These are phyloP conservation scores for Berghia stephanieae DNA, from an alignment of 1,140 invertebrate genomes.

Conservation along the genomic window DNA sequence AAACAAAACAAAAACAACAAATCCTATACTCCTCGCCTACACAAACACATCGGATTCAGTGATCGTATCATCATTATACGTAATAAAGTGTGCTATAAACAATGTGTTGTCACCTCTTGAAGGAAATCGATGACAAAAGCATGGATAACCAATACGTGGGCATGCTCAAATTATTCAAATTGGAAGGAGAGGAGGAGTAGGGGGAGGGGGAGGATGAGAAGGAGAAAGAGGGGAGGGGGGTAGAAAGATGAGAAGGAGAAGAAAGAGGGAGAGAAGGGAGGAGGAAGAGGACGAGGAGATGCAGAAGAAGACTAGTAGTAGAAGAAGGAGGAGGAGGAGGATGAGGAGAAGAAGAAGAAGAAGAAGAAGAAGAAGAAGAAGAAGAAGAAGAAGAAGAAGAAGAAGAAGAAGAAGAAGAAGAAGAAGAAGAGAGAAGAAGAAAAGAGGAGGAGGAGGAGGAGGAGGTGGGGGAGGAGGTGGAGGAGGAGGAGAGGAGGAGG, in stretches of 20 bases:
- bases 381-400: too few species aligned
- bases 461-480: neutral
- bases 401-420: neutral
- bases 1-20: neutral
- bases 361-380: too few species aligned
- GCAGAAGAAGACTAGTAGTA: neutral
- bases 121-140: neutral
- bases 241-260: neutral
- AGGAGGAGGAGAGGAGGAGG: neutral
- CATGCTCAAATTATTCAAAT: neutral
- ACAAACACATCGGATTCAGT: neutral
- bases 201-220: constrained; percentile 1
- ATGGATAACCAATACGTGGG: neutral
- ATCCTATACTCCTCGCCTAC: neutral
- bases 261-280: neutral
- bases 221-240: neutral
- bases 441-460: neutral
- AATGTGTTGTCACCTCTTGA: neutral
- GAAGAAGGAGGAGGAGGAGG: neutral
- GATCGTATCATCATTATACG: neutral
- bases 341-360: constrained; percentile 9
- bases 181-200: neutral
- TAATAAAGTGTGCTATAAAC: neutral
- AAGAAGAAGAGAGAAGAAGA: neutral
- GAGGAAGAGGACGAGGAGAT: neutral